Conservation (phyloP, 2,113 vertebrate species). For the Saimiri boliviensis region DNA sequence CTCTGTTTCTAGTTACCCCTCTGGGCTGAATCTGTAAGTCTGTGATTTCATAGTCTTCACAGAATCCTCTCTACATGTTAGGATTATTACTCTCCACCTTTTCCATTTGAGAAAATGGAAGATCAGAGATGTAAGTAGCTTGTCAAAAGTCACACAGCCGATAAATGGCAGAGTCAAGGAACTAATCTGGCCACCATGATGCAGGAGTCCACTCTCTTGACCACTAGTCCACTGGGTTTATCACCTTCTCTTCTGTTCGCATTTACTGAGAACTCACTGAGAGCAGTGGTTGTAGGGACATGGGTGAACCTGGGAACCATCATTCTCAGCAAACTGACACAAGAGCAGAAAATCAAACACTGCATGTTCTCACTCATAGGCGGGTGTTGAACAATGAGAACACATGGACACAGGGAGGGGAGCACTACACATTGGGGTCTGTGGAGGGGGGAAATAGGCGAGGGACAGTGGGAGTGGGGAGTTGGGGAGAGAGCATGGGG, state of each 20-base stretch:
- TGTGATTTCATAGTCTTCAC: not conserved
- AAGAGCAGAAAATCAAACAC: too few species aligned
- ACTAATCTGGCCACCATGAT: not conserved
- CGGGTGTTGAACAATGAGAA: too few species aligned
- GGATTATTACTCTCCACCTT: not conserved
- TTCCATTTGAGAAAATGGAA: not conserved
- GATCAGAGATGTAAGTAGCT: not conserved
- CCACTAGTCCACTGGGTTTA: accelerated
- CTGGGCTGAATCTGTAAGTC: not conserved
- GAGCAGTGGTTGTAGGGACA: too few species aligned
- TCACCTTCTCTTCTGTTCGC: not conserved
- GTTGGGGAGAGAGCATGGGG: too few species aligned
- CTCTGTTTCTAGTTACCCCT: not conserved
- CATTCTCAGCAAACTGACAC: too few species aligned
- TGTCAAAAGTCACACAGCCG: not conserved
- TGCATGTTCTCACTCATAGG: too few species aligned
- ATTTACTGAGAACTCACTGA: not conserved
- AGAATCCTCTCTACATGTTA: not conserved
- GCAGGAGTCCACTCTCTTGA: not conserved
- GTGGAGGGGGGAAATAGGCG: too few species aligned
- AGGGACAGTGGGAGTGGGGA: too few species aligned
- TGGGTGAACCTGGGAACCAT: too few species aligned
- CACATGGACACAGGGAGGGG: too few species aligned
- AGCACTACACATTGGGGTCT: too few species aligned
- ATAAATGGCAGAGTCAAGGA: not conserved